These are phyloP conservation scores for Clarias magur DNA, from an alignment of 2,113 vertebrate species.

Conservation along the genomic window DNA sequence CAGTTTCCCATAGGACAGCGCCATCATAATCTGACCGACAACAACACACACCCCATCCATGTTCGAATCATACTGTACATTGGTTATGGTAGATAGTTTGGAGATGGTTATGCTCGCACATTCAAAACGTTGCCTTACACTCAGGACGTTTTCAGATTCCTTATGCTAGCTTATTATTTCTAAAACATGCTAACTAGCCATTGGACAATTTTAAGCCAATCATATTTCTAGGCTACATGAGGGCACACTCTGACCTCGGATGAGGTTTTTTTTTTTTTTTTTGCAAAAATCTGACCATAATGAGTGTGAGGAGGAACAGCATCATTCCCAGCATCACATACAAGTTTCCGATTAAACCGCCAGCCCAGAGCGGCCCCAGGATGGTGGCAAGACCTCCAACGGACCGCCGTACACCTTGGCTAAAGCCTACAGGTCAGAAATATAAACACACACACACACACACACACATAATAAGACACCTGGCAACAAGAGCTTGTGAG, in stretches of 20 bases:
- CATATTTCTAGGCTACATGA: no score
- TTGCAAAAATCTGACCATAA: conserved; percentile 65
- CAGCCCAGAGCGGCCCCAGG: conserved; percentile 81
- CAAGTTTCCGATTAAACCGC: conserved; percentile 76
- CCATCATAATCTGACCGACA: conserved; percentile 76
- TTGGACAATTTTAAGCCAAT: no score
- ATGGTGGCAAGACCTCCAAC: conserved; percentile 82
- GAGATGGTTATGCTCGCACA: no score
- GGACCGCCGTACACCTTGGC: conserved; percentile 79
- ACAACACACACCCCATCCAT: not conserved
- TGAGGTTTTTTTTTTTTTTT: no score
- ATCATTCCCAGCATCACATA: conserved; percentile 81
- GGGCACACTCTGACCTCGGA: no score
- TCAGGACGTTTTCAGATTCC: no score
- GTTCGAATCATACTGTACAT: not conserved
- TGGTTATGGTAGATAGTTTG: no score
- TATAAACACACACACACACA: not conserved
- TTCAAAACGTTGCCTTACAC: no score
- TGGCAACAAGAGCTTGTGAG: not conserved
- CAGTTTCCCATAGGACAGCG: conserved; percentile 74
- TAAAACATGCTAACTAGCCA: no score
- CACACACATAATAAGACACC: not conserved
- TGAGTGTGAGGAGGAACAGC: conserved; percentile 76
- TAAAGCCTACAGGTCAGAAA: conserved; percentile 70
- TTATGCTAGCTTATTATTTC: no score